phyloP scores from a whole-genome alignment of 2,888 invertebrate species.

The Ophraella communa region DNA sequence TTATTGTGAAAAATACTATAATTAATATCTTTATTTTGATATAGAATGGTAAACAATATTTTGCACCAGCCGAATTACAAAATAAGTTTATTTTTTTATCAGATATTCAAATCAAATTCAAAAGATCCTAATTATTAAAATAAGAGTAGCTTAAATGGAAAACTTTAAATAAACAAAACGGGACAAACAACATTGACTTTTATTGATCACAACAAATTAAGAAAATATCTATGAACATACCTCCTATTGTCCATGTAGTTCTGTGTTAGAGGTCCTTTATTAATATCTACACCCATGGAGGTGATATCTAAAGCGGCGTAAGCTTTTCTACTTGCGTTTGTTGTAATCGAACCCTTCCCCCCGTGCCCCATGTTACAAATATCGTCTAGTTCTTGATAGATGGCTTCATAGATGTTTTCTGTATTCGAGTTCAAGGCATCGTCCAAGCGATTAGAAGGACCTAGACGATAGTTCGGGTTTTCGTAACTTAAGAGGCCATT shows the following conservation, averaged over 20 bases:
- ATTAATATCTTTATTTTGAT: no score
- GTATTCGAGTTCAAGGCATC: slow-evolving; percentile 74
- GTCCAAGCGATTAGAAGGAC: slow-evolving; percentile 74
- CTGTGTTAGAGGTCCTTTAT: slow-evolving; percentile 64
- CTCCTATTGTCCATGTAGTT: slow-evolving; percentile 62
- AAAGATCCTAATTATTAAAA: no score
- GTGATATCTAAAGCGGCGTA: slow-evolving; percentile 73
- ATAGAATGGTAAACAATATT: no score
- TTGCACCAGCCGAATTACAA: no score
- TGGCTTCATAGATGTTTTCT: slow-evolving; percentile 71
- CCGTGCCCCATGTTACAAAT: slow-evolving; percentile 67
- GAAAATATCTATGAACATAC: slow-evolving; percentile 52
- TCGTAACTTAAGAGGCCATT: slow-evolving; percentile 90
- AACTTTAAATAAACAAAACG: slow-evolving; percentile 4
- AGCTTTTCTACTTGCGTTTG: slow-evolving; percentile 63
- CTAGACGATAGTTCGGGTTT: slow-evolving; percentile 89
- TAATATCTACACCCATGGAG: slow-evolving; percentile 75
- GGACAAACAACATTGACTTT: slow-evolving; percentile 9
- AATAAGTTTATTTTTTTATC: no score
- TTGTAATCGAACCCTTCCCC: slow-evolving; percentile 57
- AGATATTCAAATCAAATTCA: no score
- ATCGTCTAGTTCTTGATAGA: slow-evolving; percentile 69
- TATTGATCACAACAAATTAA: not conserved
- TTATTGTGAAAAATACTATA: no score
- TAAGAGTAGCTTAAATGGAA: slow-evolving; percentile 3